Base-by-base conservation (phyloP, 2,797 vertebrate species). In the Oreochromis grahami region DNA sequence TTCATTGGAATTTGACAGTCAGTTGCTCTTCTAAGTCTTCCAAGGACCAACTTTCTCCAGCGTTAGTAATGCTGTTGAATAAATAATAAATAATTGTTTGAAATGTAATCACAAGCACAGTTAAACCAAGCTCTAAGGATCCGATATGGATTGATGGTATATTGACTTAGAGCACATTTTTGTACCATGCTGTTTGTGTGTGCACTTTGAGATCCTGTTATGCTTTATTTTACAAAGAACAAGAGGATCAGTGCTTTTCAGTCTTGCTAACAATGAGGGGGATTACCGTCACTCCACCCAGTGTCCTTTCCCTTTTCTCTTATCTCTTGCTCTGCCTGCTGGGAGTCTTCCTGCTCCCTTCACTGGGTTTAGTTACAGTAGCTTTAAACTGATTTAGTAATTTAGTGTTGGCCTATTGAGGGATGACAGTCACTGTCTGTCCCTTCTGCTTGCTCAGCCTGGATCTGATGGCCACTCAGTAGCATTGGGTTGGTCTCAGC, bases 311-410 rank as follows among this genome's bases (percentile, higher is more conserved):
- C 70, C 65, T 77, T 78, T 81, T 85, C 77, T 76, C 38, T 63
- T n/a, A 76, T 76, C 51, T 58, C 53, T 53, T 34, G 56, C 8
- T 70, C 60, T 38, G 4, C 81, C 86, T 48, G 15, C 43, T 88
- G 79, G 70, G 88, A 88, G 84, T 84, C 82, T 79, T 88, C 81
- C 45, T 87, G 52, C 84, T 82, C 50, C 78, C 53, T 83, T 87
- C 77, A 50, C 81, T 86, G 82, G 86, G 88, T 90, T 94, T 91
- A 89, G 92, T 88, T 91, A 86, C 92, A 93, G 89, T 89, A 85
- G 93, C 84, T 89, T 90, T 93, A 93, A 93, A 93, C 92, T 93
- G 92, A 94, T 94, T 94, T 92, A 91, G 93, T 86, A 83, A 91
- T 91, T 95, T 93, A 91, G 86, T 81, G 83, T 93, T 90, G 80